Conservation (phyloP, 2,113 vertebrate genomes). For the Pollimyrus isidori region DNA sequence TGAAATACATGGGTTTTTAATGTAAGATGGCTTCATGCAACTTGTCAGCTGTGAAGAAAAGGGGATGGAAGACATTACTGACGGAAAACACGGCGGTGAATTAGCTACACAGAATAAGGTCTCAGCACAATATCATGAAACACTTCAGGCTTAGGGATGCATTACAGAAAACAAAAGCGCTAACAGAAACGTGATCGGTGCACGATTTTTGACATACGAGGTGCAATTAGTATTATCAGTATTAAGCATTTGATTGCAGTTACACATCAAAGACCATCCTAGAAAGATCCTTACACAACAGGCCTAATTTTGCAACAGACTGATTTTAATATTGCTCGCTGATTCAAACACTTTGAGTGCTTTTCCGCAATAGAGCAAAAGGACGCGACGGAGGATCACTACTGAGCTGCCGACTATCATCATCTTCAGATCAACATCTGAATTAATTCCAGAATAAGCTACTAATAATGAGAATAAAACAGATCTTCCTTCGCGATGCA, state of each 20-base stretch:
- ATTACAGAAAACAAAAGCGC: neutral
- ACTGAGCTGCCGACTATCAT: neutral
- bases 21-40: neutral
- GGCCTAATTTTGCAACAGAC: neutral
- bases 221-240: neutral
- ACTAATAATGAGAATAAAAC: neutral
- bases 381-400: neutral
- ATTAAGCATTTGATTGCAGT: neutral
- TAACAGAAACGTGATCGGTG: neutral
- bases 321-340: neutral
- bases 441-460: neutral
- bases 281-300: neutral
- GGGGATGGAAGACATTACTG: neutral
- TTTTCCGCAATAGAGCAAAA: neutral
- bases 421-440: neutral
- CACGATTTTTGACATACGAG: neutral
- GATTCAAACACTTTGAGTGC: neutral
- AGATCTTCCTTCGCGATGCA: neutral
- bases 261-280: neutral
- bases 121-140: neutral
- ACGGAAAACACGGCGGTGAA: neutral
- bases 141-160: neutral
- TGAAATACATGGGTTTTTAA: slow-evolving; percentile 10
- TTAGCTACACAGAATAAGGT: neutral
- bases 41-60: neutral